Percentiles rank a stretch among this genome's conserved stretches.
These are phyloP conservation scores for Philantomba maxwellii DNA, from an alignment of 2,113 vertebrate species.

Conservation along the genomic window DNA sequence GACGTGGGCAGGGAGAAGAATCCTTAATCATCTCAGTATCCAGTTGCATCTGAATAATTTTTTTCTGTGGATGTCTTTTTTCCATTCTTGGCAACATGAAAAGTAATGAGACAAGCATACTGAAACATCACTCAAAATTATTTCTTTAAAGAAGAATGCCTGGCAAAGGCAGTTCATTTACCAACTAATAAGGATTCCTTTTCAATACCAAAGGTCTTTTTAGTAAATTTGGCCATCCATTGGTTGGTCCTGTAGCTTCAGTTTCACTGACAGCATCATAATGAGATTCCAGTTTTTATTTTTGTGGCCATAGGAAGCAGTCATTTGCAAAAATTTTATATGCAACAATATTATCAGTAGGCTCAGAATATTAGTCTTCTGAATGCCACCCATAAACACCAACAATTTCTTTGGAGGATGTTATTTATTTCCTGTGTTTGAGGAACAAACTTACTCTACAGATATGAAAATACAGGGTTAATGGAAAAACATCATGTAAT, in stretches of 20 bases:
- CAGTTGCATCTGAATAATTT: neutral
- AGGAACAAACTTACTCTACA: neutral
- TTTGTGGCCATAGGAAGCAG: neutral
- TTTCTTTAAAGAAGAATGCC: neutral
- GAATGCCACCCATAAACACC: neutral
- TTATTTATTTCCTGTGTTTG: neutral
- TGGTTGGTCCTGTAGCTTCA: neutral
- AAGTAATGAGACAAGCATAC: neutral
- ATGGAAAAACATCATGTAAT: neutral
- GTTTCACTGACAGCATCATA: neutral
- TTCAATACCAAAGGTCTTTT: neutral
- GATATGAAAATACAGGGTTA: neutral
- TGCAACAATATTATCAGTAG: neutral
- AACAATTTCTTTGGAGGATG: neutral
- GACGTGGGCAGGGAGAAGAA: neutral
- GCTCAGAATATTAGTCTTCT: neutral
- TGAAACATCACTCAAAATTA: neutral
- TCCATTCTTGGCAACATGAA: constrained; percentile 13
- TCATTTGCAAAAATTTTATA: neutral
- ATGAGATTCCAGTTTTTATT: neutral
- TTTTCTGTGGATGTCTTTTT: neutral
- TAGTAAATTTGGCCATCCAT: neutral
- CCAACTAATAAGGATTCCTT: neutral
- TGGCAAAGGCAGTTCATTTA: neutral
- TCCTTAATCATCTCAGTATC: neutral